Evolutionary conservation across 2,113 vertebrate genomes (phyloP), one percentile per base, ranked within the genome.

Genomic region (Halcyon senegalensis): DNA sequence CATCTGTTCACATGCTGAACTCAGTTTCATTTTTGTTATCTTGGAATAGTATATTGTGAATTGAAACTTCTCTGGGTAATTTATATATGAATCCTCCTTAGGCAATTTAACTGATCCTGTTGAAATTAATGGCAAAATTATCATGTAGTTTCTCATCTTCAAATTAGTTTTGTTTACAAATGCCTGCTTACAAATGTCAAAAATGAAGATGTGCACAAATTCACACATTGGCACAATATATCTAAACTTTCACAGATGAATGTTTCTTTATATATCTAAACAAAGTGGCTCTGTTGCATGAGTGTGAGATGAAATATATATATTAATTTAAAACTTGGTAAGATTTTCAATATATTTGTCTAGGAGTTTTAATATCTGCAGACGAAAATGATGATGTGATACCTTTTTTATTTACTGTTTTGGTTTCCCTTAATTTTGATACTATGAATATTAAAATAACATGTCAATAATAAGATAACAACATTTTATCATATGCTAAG

Each of bases 81-180:
- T 93, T 84, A 69, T 39, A 58, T 53, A 79, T 12, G 7, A 87
- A 62, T 84, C 76, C 74, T 90, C 25, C 39, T 77, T 44, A 80
- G 64, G 21, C 0, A 3, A 14, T 73, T 83, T 67, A 76, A 30
- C n/a, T 75, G 59, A 81, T 81, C 41, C 24, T 70, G 8, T 20
- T 58, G 16, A 89, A 95, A 87, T 67, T 81, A 91, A 82, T 67
- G 21, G n/a, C n/a, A 81, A 93, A 91, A 87, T 74, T 48, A 59
- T 33, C 12, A 59, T 25, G 24, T 55, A 28, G 10, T 13, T 53
- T 5, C 11, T 90, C 1, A 59, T 83, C 85, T 90, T 90, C 21
- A 44, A 77, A 84, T 19, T 43, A 24, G 2, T 67, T 5, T 16
- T 63, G 21, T 43, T 50, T 37, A 55, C 10, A 93, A 80, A 73